Base-by-base conservation (phyloP, 2,113 vertebrate species). In the Murina feae region DNA sequence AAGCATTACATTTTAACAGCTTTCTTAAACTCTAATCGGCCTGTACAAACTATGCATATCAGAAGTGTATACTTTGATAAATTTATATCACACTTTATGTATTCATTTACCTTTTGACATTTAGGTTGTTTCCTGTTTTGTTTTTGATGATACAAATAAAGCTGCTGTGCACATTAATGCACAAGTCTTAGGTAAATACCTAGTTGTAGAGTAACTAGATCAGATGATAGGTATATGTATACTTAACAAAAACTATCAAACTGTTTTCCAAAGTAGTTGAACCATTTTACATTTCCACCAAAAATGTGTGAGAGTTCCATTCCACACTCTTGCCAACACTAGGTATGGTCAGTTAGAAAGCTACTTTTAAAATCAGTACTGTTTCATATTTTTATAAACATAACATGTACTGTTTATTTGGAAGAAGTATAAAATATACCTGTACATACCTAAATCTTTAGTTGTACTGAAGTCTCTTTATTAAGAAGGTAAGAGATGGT, bases 61-160 rank as follows among this genome's bases (percentile, higher is more conserved):
- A 55, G 30, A 69, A 81, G 25, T 47, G 2, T 82, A 35, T 12
- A 66, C 25, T 87, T 81, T 49, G 75, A 39, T 74, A 90, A 79
- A 3, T 86, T 92, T 81, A 72, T 75, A 25, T 72, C 44, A 28
- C 13, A 76, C 39, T 90, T 94, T 66, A 71, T 66, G 4, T 80
- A 51, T 93, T 90, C 58, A 72, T 85, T 92, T 88, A 69, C 17
- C 9, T 93, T 4, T 90, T 91, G 69, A 66, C 55, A 55, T 79
- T 79, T 79, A 90, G 32, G 6, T 65, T 60, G 47, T 49, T 96
- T 95, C 28, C 74, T 86, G 28, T 39, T 53, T 71, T 76, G 44
- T 60, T 91, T 42, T 53, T 37, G 25, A 28, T 81, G 13, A 69
- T 89, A 17, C 23, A 92, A 76, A 80, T 89, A 86, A 93, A 82